These are phyloP conservation scores for Botia almorhae DNA, from an alignment of 2,797 vertebrate genomes.

Conservation along the genomic window DNA sequence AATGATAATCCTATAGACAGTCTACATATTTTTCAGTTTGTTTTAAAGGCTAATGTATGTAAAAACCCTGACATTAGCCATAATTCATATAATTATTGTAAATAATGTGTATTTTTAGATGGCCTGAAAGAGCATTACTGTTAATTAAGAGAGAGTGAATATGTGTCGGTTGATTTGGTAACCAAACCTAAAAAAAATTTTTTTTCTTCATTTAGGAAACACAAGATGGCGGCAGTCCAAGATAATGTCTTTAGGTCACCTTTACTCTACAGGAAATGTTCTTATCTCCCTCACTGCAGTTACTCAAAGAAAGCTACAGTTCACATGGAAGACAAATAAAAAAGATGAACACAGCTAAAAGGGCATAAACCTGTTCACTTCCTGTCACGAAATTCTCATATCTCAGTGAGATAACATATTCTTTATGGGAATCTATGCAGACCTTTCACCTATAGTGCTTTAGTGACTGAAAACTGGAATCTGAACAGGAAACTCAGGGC, in stretches of 20 bases:
- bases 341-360: neutral
- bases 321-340: conserved; percentile 1
- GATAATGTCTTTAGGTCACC: neutral
- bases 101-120: too few species aligned
- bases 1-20: too few species aligned
- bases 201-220: neutral
- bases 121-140: too few species aligned
- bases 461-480: neutral
- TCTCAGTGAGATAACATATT: neutral
- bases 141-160: too few species aligned
- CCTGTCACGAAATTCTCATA: neutral
- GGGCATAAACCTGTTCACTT: neutral
- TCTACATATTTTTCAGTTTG: too few species aligned
- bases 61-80: too few species aligned
- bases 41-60: too few species aligned
- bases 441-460: neutral
- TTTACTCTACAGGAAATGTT: neutral
- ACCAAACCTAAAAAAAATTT: neutral
- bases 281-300: conserved; percentile 5
- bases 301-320: neutral
- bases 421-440: neutral
- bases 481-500: neutral
- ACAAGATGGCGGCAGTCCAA: neutral
- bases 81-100: too few species aligned
- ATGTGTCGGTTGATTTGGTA: neutral